Percentiles rank a stretch among this genome's conserved stretches.
These are phyloP conservation scores for Beroe ovata DNA, from an alignment of 37 sponge, comb jelly and placozoan genomes.

Conservation along the genomic window DNA sequence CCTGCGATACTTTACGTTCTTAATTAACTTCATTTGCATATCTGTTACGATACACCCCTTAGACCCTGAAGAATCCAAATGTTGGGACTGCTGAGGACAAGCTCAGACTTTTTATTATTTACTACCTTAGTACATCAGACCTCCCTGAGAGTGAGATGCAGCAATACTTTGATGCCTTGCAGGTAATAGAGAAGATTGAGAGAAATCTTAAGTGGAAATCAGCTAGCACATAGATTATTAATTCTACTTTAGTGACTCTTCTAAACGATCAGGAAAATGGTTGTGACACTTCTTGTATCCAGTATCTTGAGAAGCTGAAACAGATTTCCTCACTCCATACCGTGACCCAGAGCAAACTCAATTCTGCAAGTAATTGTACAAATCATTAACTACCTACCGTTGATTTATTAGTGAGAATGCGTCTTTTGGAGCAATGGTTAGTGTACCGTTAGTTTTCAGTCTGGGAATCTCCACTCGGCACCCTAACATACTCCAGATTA, in stretches of 20 bases:
- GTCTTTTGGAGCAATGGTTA: too few species aligned
- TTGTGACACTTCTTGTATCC: slow-evolving; percentile 17
- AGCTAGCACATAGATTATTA: too few species aligned
- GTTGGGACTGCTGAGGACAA: slow-evolving; percentile 91
- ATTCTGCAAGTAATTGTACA: slow-evolving; percentile 13
- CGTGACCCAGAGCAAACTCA: not conserved
- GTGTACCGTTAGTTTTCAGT: too few species aligned
- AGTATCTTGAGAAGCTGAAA: slow-evolving; percentile 30
- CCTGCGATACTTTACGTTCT: too few species aligned
- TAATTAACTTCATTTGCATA: too few species aligned
- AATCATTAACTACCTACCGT: too few species aligned
- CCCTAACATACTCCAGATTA: not conserved
- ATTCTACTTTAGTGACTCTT: too few species aligned
- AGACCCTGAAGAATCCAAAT: slow-evolving; percentile 29
- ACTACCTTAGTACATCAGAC: slow-evolving; percentile 74
- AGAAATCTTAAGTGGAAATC: too few species aligned
- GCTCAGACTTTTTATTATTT: slow-evolving; percentile 88
- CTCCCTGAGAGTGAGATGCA: slow-evolving; percentile 43
- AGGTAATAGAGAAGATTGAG: slow-evolving; percentile 13
- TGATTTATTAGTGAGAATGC: too few species aligned
- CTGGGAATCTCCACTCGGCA: not conserved
- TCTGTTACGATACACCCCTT: not conserved
- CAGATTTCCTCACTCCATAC: not conserved
- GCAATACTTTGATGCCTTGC: slow-evolving; percentile 14
- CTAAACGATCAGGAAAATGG: slow-evolving; percentile 55